Base-by-base conservation (phyloP, 2,888 invertebrate species). In the Blastobasis adustella region DNA sequence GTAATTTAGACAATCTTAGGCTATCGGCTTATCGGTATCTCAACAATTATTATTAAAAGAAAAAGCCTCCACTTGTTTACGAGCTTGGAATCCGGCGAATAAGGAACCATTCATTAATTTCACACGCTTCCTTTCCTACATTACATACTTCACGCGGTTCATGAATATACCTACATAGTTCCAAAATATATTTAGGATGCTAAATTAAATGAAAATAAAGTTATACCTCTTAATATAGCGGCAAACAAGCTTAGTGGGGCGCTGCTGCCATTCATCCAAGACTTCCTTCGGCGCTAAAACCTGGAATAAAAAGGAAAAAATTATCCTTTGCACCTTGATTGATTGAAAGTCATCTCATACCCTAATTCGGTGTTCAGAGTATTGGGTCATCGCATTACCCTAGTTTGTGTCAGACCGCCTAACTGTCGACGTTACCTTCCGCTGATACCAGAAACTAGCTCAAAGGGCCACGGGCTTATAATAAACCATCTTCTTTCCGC, bases 241-340 rank as follows among this genome's bases (percentile, higher is more conserved):
- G 10, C 95, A 92, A 1, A 97, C 93, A 41, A 98, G 87, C 62
- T 92, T 92, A 66, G 97, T 97, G 0, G 98, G 98, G 58, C 97
- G 91, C 63, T 93, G 91, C 75, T 98, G 97, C 95, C 96, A 98
- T 73, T 96, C 96, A 70, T 96, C 92, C 73, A 98, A 79, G 0
- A 96, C 95, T 78, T 97, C 96, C 74, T 96, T 96, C 7, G 96
- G 94, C 6, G 96, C 92, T 62, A 94, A 89, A 0, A 97, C 95
- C 95, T 96, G 73, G 9, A 80, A 78, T 46, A 50, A 61, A 49
- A 54, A 8, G 43, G 8, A 7, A 23, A 1, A 23, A 23, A 23
- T 23, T 23, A 23, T 23, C 23, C 23, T 23, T 23, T 23, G 23
- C 23, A 23, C 23, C 23, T 23, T 23, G 23, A 23, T 23, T 23